These are phyloP conservation scores for rat (Rattus norvegicus) DNA, from an alignment of 2,113 vertebrate genomes.

Conservation along the genomic window DNA sequence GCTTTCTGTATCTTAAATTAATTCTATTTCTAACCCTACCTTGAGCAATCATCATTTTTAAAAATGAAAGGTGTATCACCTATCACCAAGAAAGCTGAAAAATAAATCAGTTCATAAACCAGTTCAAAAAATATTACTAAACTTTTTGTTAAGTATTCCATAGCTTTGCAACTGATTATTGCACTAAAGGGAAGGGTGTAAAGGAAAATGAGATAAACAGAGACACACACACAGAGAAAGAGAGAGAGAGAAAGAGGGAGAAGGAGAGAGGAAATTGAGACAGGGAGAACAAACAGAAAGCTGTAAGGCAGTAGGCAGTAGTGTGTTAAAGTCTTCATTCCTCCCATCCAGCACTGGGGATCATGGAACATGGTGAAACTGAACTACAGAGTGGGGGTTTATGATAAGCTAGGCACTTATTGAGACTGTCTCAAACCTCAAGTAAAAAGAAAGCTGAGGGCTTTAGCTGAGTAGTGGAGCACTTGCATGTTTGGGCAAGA, in stretches of 20 bases:
- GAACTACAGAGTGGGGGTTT: neutral
- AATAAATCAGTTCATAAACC: neutral
- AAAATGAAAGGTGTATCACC: neutral
- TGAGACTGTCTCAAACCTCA: neutral
- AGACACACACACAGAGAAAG: neutral
- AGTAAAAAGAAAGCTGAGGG: neutral
- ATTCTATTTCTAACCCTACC: constrained; percentile 45
- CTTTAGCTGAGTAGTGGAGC: neutral
- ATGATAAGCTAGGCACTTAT: neutral
- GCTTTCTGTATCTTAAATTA: constrained; percentile 57
- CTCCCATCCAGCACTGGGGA: neutral
- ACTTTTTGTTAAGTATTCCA: neutral
- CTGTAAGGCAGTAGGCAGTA: neutral
- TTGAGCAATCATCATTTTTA: constrained; percentile 11
- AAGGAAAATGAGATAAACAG: neutral
- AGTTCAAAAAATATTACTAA: neutral
- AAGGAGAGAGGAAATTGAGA: too few species aligned
- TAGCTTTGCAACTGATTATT: neutral
- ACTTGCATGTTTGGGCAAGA: too few species aligned
- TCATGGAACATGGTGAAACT: neutral
- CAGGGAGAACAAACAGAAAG: neutral
- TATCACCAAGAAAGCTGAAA: neutral
- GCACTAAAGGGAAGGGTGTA: neutral
- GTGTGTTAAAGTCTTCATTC: neutral
- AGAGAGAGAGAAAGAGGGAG: neutral